These are phyloP conservation scores for Drosophila colorata DNA, from an alignment of 2,888 invertebrate genomes.

Conservation along the genomic window DNA sequence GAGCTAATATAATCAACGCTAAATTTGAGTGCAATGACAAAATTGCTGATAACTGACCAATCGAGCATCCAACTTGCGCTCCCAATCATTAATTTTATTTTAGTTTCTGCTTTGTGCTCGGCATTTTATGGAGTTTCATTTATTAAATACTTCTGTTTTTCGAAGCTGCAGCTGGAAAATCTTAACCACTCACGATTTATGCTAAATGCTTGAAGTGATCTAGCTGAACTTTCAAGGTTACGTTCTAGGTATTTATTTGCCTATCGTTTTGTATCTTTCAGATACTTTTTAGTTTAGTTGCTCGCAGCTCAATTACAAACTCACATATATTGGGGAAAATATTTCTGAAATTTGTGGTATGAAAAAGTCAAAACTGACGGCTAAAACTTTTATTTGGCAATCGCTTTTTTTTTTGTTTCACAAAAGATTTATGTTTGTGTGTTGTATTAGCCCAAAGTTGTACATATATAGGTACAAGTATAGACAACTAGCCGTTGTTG, in stretches of 20 bases:
- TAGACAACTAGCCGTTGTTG: slow-evolving; percentile 26
- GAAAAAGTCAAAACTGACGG: slow-evolving; percentile 24
- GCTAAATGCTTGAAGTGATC: slow-evolving; percentile 30
- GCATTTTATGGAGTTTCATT: slow-evolving; percentile 12
- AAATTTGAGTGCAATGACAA: slow-evolving; percentile 75
- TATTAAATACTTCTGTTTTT: slow-evolving; percentile 11
- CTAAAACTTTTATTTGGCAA: slow-evolving; percentile 58
- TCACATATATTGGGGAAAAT: slow-evolving; percentile 12
- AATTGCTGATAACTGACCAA: slow-evolving; percentile 73
- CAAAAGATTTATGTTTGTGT: slow-evolving; percentile 69
- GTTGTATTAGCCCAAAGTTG: slow-evolving; percentile 58
- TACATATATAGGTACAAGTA: slow-evolving; percentile 33
- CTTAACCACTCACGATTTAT: slow-evolving; percentile 37
- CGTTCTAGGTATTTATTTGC: slow-evolving; percentile 1
- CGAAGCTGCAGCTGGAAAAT: slow-evolving; percentile 35
- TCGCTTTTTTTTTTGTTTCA: slow-evolving; percentile 32
- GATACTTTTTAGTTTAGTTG: slow-evolving; percentile 36
- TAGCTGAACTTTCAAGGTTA: slow-evolving; percentile 55
- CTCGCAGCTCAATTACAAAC: slow-evolving; percentile 31
- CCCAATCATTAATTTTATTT: slow-evolving; percentile 71
- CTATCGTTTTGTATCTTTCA: slow-evolving; percentile 15
- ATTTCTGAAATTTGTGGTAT: slow-evolving; percentile 13
- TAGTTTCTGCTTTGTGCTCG: slow-evolving; percentile 42
- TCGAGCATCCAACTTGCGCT: slow-evolving; percentile 19
- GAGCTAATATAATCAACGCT: slow-evolving; percentile 67